Conservation (phyloP, 2,113 vertebrate species). For the Pholis gunnellus region DNA sequence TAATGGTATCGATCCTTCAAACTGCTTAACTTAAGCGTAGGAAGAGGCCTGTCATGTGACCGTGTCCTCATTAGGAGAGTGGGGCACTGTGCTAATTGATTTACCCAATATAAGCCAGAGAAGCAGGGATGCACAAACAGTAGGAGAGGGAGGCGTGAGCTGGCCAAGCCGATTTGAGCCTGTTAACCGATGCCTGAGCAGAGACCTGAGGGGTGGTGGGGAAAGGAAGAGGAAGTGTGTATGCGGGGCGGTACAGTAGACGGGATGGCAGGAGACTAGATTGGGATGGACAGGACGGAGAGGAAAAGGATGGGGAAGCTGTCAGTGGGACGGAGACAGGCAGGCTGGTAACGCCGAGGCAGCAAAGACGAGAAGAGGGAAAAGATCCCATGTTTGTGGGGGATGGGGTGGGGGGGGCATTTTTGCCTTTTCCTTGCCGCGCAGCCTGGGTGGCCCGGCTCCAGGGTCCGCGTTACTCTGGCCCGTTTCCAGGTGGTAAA, state of each 20-base stretch:
- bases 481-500: conserved; percentile 74
- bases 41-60: conserved; percentile 75
- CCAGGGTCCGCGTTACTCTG: conserved; percentile 57
- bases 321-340: conserved; percentile 23
- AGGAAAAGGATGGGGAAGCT: conserved; percentile 16
- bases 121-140: conserved; percentile 32
- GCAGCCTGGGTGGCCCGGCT: conserved; percentile 41
- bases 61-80: conserved; percentile 68
- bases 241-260: neutral
- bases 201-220: conserved; percentile 16
- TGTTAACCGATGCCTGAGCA: conserved; percentile 42
- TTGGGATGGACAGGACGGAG: conserved; percentile 27
- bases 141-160: conserved; percentile 26
- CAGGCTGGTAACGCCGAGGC: neutral
- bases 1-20: conserved; percentile 71
- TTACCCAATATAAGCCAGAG: conserved; percentile 68
- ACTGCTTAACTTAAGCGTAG: conserved; percentile 76
- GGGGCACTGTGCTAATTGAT: conserved; percentile 74
- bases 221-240: neutral
- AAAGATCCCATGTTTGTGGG: conserved; percentile 2
- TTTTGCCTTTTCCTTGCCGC: conserved; percentile 22
- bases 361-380: neutral
- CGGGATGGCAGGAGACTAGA: conserved; percentile 7
- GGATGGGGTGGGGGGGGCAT: neutral
- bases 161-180: conserved; percentile 59